Evolutionary conservation across 2,888 invertebrate genomes (phyloP).

Genomic region (Cybosia mesomella): DNA sequence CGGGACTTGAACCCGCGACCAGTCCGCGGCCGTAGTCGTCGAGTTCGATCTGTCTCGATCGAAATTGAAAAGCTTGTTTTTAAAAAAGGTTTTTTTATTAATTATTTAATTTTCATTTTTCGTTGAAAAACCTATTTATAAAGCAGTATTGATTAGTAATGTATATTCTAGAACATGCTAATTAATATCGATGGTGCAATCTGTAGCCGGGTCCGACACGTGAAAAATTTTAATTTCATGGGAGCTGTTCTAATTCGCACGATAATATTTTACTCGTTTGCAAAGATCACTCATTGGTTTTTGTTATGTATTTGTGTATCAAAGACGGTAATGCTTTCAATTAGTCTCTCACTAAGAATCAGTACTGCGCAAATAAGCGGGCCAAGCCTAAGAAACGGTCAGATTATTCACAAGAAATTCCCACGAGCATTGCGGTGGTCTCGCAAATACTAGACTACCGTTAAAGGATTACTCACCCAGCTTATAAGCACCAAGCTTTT

Average conservation of each 20-base stretch:
- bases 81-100: no score
- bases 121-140: no score
- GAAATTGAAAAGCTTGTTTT: no score
- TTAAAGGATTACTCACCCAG: constrained; percentile 2
- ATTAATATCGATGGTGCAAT: no score
- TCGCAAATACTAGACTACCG: background rate
- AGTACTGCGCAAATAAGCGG: background rate
- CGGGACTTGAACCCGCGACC: no score
- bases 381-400: background rate
- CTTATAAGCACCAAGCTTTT: constrained; percentile 8
- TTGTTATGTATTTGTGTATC: background rate
- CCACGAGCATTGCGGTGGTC: background rate
- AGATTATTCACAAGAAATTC: constrained; percentile 2
- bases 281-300: background rate
- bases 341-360: background rate
- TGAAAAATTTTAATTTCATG: background rate
- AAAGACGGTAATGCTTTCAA: background rate
- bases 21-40: no score
- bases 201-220: no score
- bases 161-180: no score
- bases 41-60: no score
- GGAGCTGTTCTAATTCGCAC: background rate
- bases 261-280: background rate
- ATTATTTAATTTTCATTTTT: no score
- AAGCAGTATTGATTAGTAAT: no score